Percentiles rank a stretch among this genome's conserved stretches.
phyloP scores from a whole-genome alignment of 2,888 invertebrate species.

The Parasteatoda lunata region DNA sequence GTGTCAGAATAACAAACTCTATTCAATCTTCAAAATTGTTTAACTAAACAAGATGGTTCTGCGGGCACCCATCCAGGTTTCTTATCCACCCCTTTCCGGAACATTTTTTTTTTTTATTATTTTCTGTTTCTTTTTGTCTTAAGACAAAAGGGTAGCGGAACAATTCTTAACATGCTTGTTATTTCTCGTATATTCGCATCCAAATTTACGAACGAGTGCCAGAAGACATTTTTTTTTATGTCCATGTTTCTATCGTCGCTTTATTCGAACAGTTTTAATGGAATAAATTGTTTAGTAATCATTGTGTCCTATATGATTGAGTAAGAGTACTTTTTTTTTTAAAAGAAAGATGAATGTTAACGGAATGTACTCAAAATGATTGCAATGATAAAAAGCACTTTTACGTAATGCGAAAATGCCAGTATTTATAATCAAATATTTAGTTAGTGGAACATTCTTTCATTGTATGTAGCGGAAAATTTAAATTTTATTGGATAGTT shows the following conservation, averaged over 20 bases:
- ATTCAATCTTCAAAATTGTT: not conserved
- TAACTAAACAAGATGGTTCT: not conserved
- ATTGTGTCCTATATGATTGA: not conserved
- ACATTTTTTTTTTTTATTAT: not conserved
- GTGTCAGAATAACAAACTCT: not conserved
- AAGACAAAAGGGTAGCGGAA: conserved; percentile 2
- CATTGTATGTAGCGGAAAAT: too few species aligned
- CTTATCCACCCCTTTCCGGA: not conserved
- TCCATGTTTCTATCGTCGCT: too few species aligned
- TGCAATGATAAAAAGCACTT: too few species aligned
- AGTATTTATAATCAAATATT: too few species aligned
- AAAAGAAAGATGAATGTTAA: not conserved
- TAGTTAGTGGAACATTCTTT: too few species aligned
- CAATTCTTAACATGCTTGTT: conserved; percentile 5
- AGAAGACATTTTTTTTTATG: not conserved
- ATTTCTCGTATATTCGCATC: not conserved
- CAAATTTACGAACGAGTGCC: not conserved
- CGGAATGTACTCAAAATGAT: too few species aligned
- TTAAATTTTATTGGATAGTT: too few species aligned
- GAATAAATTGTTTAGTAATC: not conserved
- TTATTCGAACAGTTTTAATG: not conserved
- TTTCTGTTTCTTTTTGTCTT: not conserved
- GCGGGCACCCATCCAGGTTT: not conserved
- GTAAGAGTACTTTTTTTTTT: not conserved
- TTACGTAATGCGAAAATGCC: too few species aligned